Conservation (phyloP, 2,888 invertebrate species). For the Acleris literana region DNA sequence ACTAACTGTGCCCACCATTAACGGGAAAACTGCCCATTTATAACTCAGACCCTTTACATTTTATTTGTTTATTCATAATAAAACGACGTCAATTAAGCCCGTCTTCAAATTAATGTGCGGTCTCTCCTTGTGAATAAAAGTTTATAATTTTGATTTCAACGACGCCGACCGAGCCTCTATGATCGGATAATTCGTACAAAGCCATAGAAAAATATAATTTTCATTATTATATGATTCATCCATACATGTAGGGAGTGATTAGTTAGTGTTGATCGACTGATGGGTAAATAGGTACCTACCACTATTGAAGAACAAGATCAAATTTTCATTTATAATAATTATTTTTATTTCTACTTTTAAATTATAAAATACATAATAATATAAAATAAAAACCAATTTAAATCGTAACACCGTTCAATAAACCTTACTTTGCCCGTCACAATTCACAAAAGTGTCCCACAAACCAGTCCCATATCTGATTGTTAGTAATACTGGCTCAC, state of each 20-base stretch:
- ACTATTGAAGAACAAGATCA: too few species aligned
- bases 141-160: constrained; percentile 35
- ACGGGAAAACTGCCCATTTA: constrained; percentile 72
- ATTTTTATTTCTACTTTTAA: too few species aligned
- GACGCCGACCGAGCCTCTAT: constrained; percentile 26
- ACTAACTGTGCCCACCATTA: constrained; percentile 72
- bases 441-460: constrained; percentile 48
- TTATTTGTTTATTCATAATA: constrained; percentile 76
- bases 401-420: not conserved
- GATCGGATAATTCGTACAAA: constrained; percentile 8
- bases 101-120: constrained; percentile 64
- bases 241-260: too few species aligned
- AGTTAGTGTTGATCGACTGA: too few species aligned
- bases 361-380: too few species aligned
- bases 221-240: too few species aligned
- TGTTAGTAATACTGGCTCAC: constrained; percentile 67
- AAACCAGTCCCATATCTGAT: constrained; percentile 67
- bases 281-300: too few species aligned
- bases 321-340: too few species aligned
- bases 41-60: constrained; percentile 69
- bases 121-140: constrained; percentile 45
- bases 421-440: constrained; percentile 29
- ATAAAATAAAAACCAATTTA: not conserved
- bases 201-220: too few species aligned
- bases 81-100: constrained; percentile 76